Percentiles rank a stretch among this genome's conserved stretches.
Evolutionary conservation across 1,140 invertebrate genomes (phyloP).

Genomic region (Meloidogyne floridensis): DNA sequence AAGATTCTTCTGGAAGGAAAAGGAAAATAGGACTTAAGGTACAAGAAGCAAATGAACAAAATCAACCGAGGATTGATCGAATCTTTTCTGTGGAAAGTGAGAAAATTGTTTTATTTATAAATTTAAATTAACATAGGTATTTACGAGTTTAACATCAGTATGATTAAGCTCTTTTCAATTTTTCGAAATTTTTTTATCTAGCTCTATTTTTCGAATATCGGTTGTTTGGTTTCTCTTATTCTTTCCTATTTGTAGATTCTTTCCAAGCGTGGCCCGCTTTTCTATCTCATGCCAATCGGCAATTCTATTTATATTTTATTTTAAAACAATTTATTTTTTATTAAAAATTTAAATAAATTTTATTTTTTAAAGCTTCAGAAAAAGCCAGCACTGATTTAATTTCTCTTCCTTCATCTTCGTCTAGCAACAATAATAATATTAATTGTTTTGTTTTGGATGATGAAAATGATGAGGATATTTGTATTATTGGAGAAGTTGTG

Average conservation of each 20-base stretch:
- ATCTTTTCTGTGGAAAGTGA: conserved; percentile 32
- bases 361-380: not conserved
- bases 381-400: not conserved
- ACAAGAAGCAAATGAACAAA: not conserved
- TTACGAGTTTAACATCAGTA: too few relatives aligned
- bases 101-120: too few relatives aligned
- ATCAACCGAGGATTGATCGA: conserved; percentile 33
- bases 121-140: too few relatives aligned
- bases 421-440: not conserved
- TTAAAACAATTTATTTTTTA: not conserved
- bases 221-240: too few relatives aligned
- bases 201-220: too few relatives aligned
- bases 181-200: too few relatives aligned
- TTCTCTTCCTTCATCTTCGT: not conserved
- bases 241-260: too few relatives aligned
- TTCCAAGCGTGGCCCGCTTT: too few relatives aligned
- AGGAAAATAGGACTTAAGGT: not conserved
- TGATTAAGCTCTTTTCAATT: too few relatives aligned
- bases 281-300: too few relatives aligned
- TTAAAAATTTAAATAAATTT: not conserved
- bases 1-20: not conserved
- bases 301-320: not conserved
- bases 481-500: not conserved
- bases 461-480: not conserved
- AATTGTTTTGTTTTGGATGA: not conserved